These are phyloP conservation scores for Patella pellucida DNA, from an alignment of 2,888 invertebrate genomes.

Conservation along the genomic window DNA sequence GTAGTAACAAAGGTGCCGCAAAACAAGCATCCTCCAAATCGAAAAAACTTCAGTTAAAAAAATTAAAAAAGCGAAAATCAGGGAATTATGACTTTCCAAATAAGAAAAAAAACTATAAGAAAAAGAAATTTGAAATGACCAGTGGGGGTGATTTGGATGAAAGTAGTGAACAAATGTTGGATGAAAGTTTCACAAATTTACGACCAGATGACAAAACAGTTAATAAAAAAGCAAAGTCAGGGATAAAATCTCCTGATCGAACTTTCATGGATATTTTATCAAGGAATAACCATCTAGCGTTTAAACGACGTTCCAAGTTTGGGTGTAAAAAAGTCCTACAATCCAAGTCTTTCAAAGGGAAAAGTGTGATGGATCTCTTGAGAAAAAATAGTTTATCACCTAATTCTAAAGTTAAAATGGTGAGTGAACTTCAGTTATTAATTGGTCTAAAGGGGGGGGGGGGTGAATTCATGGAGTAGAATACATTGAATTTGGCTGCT, in stretches of 20 bases:
- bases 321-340: background rate
- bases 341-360: conserved; percentile 9
- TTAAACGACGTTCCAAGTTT: conserved; percentile 19
- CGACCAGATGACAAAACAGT: conserved; percentile 34
- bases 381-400: conserved; percentile 10
- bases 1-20: background rate
- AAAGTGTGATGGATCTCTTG: conserved; percentile 19
- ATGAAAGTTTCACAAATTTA: conserved; percentile 36
- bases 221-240: conserved; percentile 22
- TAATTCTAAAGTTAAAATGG: background rate
- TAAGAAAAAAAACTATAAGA: conserved; percentile 14
- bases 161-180: conserved; percentile 27
- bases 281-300: conserved; percentile 40
- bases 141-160: conserved; percentile 17
- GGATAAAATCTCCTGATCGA: conserved; percentile 13
- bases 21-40: background rate
- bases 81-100: conserved; percentile 5
- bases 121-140: conserved; percentile 9
- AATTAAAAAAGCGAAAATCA: background rate
- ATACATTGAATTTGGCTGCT: no score
- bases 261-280: conserved; percentile 38
- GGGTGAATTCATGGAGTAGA: no score
- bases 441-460: no score
- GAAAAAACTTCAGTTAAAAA: background rate
- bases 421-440: no score